Evolutionary conservation across 92 coral and sea anemone genomes (phyloP).

Genomic region (Porites lobata): DNA sequence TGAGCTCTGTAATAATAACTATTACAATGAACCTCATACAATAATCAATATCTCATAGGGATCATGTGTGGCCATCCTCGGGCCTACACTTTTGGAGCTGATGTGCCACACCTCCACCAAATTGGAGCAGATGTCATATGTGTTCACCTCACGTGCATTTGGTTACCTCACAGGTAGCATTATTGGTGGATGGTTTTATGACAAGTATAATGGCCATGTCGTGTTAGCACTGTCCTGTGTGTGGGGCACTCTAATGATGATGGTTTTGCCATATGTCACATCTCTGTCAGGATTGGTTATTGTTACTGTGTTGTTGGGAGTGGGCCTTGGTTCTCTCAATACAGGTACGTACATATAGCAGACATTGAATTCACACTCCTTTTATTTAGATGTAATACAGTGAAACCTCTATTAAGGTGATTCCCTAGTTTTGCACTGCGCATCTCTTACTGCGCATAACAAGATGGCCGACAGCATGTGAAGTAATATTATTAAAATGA

Average conservation of each 20-base stretch:
- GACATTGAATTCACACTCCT: not conserved
- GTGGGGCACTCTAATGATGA: conserved; percentile 73
- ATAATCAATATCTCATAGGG: conserved; percentile 58
- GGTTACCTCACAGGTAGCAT: conserved; percentile 93
- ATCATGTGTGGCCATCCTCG: conserved; percentile 79
- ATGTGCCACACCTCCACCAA: conserved; percentile 66
- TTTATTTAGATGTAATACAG: too few relatives aligned
- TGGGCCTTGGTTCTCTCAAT: conserved; percentile 85
- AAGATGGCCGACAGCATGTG: too few relatives aligned
- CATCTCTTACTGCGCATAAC: too few relatives aligned
- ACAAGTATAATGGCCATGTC: conserved; percentile 82
- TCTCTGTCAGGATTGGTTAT: conserved; percentile 73
- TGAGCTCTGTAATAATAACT: too few relatives aligned
- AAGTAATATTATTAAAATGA: too few relatives aligned
- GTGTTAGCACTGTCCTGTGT: conserved; percentile 84
- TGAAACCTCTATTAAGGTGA: too few relatives aligned
- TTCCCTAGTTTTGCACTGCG: too few relatives aligned
- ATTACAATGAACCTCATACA: too few relatives aligned
- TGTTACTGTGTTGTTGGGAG: conserved; percentile 66
- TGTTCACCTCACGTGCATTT: conserved; percentile 89
- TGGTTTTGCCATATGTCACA: conserved; percentile 74
- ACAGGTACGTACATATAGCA: conserved; percentile 80
- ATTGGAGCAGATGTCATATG: conserved; percentile 82
- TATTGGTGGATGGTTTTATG: conserved; percentile 94
- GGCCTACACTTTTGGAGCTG: conserved; percentile 92